These are phyloP conservation scores for Tetheella fluctuosa DNA, from an alignment of 2,888 invertebrate genomes.

Conservation along the genomic window DNA sequence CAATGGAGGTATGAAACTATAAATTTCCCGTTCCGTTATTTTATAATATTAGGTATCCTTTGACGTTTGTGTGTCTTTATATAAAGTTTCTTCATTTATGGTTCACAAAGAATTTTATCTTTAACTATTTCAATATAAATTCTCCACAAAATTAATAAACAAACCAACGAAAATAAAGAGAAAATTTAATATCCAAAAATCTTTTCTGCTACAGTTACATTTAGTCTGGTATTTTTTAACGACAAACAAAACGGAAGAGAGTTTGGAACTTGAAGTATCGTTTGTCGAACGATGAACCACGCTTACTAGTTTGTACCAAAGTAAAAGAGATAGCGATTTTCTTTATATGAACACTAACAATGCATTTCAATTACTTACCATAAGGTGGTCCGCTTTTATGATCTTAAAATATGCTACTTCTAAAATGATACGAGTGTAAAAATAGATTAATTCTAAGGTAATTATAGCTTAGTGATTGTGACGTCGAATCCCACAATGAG, in stretches of 20 bases:
- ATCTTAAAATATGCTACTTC: no score
- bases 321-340: background rate
- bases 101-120: no score
- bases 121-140: no score
- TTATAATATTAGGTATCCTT: background rate
- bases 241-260: slow-evolving; percentile 40
- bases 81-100: no score
- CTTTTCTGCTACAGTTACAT: slow-evolving; percentile 32
- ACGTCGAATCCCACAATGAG: no score
- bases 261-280: slow-evolving; percentile 49
- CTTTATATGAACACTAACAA: background rate
- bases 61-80: no score
- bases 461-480: no score
- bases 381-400: no score
- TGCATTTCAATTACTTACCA: no score
- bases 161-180: background rate
- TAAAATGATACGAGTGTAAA: no score
- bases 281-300: slow-evolving; percentile 46
- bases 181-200: slow-evolving; percentile 21
- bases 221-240: slow-evolving; percentile 39
- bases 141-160: background rate
- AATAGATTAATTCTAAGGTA: no score
- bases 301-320: slow-evolving; percentile 13
- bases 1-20: slow-evolving; percentile 66
- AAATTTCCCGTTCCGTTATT: slow-evolving; percentile 16